These are phyloP conservation scores for Hemiprocne comata DNA, from an alignment of 2,113 vertebrate species.

Conservation along the genomic window DNA sequence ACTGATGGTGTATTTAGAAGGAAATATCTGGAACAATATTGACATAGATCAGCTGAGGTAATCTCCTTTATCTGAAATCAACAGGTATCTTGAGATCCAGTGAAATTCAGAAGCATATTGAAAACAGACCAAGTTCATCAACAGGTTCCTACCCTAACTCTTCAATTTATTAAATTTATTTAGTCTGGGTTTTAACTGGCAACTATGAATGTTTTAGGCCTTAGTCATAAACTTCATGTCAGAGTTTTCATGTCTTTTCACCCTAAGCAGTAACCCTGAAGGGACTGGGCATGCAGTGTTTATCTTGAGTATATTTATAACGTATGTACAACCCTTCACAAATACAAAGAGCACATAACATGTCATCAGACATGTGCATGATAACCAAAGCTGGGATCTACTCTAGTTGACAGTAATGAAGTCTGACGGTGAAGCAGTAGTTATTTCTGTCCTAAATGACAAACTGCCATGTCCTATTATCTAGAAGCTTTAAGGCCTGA, in stretches of 20 bases:
- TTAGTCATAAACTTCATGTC: neutral
- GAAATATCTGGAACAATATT: neutral
- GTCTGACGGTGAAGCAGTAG: slow-evolving; percentile 40
- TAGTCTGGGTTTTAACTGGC: no score
- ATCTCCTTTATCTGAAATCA: neutral
- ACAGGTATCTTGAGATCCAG: neutral
- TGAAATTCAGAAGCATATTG: neutral
- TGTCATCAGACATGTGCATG: neutral
- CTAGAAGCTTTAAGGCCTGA: slow-evolving; percentile 33
- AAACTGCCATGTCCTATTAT: slow-evolving; percentile 58
- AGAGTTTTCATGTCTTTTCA: neutral
- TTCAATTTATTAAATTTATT: neutral
- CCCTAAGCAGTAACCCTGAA: neutral
- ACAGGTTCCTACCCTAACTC: neutral
- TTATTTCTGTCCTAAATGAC: slow-evolving; percentile 65
- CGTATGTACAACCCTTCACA: neutral
- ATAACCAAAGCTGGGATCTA: neutral
- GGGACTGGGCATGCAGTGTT: neutral
- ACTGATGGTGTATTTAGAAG: neutral
- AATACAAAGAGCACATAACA: neutral
- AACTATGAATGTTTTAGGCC: no score
- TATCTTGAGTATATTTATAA: neutral
- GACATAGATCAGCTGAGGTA: neutral
- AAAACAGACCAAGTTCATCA: neutral
- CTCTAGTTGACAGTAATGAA: slow-evolving; percentile 44